Conservation (phyloP, 2,888 invertebrate species). For the Perithous albicinctus region DNA sequence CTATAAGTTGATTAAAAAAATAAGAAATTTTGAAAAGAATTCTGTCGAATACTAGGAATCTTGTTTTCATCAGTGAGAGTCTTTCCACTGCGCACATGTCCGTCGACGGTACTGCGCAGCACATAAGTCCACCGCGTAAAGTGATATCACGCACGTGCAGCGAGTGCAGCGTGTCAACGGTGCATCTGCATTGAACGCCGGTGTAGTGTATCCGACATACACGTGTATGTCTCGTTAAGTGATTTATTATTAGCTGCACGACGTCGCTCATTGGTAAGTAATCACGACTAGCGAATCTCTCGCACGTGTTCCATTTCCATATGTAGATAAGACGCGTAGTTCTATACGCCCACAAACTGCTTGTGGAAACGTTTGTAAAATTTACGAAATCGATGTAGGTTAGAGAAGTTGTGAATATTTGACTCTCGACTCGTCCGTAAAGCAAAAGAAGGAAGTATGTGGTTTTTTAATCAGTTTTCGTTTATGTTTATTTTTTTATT, state of each 20-base stretch:
- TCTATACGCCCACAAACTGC: background rate
- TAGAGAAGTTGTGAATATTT: background rate
- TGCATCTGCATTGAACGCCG: background rate
- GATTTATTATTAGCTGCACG: background rate
- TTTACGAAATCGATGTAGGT: background rate
- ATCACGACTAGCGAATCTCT: background rate
- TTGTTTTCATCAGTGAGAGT: background rate
- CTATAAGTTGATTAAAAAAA: too few relatives aligned
- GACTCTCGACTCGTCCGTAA: too few relatives aligned
- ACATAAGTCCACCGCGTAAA: background rate
- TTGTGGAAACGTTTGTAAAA: background rate
- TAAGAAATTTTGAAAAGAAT: too few relatives aligned
- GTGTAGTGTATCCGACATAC: background rate
- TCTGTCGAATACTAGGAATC: too few relatives aligned
- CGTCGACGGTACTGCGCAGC: background rate
- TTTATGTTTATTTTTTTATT: background rate
- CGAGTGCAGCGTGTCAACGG: background rate
- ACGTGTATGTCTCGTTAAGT: background rate
- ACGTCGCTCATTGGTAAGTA: conserved; percentile 6
- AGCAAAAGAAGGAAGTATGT: background rate
- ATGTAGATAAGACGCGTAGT: background rate
- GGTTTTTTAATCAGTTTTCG: background rate
- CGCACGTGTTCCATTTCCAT: background rate
- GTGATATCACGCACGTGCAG: too few relatives aligned
- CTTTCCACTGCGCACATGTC: background rate